phyloP scores from a whole-genome alignment of 92 coral and sea anemone genomes.

The Actinernus sp. region DNA sequence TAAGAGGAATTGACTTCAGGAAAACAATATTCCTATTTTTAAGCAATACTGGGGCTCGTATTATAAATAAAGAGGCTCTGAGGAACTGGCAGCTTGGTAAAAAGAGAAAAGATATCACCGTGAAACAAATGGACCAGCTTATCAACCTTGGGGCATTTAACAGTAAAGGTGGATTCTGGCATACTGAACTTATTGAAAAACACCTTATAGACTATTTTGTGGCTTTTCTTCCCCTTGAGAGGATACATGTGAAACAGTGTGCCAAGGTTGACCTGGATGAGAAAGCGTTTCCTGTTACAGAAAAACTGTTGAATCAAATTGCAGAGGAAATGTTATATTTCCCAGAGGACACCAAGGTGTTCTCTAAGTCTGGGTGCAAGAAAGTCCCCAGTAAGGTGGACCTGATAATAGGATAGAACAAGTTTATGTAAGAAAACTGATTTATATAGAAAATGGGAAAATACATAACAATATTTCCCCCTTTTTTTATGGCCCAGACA shows the following conservation, averaged over 20 bases:
- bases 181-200: conserved; percentile 76
- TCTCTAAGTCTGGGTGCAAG: conserved; percentile 92
- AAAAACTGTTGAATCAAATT: conserved; percentile 47
- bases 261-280: conserved; percentile 68
- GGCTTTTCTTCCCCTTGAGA: conserved; percentile 90
- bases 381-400: conserved; percentile 92
- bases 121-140: conserved; percentile 81
- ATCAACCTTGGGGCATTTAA: conserved; percentile 85
- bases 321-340: conserved; percentile 86
- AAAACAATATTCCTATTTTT: conserved; percentile 82
- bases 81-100: conserved; percentile 80
- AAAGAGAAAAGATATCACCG: conserved; percentile 63
- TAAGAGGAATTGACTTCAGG: conserved; percentile 78
- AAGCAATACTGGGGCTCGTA: conserved; percentile 87
- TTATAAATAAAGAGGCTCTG: conserved; percentile 70
- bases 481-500: no score
- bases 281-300: conserved; percentile 44
- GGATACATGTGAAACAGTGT: conserved; percentile 83
- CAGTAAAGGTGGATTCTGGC: conserved; percentile 89
- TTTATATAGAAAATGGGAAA: no score
- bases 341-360: conserved; percentile 69
- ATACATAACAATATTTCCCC: no score
- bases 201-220: conserved; percentile 84
- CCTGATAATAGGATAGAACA: conserved; percentile 62
- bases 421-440: no score